These are phyloP conservation scores for Sebastes minor DNA, from an alignment of 2,797 vertebrate genomes.

Conservation along the genomic window DNA sequence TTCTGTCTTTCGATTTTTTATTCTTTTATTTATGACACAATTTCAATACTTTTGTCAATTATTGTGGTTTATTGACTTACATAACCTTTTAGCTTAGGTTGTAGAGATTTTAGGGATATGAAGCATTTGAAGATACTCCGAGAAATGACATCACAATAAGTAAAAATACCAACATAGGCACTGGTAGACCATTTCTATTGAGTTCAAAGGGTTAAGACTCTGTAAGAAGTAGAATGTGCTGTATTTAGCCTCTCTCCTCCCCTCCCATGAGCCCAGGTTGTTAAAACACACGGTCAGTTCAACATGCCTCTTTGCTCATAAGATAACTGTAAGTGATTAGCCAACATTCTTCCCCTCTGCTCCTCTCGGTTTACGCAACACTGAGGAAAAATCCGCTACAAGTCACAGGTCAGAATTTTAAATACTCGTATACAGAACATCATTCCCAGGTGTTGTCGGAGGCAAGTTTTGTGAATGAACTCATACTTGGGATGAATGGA, in stretches of 20 bases:
- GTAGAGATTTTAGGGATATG: too few relatives aligned
- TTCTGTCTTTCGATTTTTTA: too few relatives aligned
- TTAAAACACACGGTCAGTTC: slow-evolving; percentile 30
- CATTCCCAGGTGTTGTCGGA: slow-evolving; percentile 28
- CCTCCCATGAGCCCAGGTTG: slow-evolving; percentile 16
- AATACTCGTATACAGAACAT: slow-evolving; percentile 7
- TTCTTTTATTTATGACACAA: too few relatives aligned
- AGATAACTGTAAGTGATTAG: slow-evolving; percentile 57
- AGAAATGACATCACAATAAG: background rate
- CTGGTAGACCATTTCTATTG: background rate
- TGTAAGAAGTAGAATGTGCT: background rate
- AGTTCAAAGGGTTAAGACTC: background rate
- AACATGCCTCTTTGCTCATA: slow-evolving; percentile 33
- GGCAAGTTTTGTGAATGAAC: slow-evolving; percentile 71
- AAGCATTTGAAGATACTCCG: background rate
- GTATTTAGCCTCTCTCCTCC: background rate
- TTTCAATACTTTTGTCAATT: too few relatives aligned
- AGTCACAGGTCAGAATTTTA: slow-evolving; percentile 47
- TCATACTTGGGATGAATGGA: slow-evolving; percentile 17
- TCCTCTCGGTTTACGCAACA: slow-evolving; percentile 55
- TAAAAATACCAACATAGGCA: fast-evolving
- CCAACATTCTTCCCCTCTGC: slow-evolving; percentile 39
- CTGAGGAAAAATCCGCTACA: background rate
- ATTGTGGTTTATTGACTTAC: too few relatives aligned
- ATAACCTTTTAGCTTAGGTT: too few relatives aligned